These are phyloP conservation scores for Harpalus rufipes DNA, from an alignment of 2,888 invertebrate species.

Conservation along the genomic window DNA sequence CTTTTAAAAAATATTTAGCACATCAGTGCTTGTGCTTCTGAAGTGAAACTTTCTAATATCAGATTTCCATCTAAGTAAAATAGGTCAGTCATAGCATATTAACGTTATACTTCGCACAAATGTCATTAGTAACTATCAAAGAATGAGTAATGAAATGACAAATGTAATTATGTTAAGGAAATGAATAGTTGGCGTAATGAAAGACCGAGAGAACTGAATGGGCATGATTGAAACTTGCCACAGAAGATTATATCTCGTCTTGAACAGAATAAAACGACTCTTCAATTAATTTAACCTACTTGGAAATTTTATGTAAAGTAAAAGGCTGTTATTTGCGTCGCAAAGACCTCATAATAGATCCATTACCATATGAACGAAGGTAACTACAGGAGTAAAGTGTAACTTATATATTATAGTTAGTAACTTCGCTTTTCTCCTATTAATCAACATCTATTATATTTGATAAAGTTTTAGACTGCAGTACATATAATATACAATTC, in stretches of 20 bases:
- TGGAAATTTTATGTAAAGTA: constrained; percentile 33
- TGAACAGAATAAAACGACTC: constrained; percentile 12
- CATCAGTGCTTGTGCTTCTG: too few species aligned
- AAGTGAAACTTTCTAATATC: not conserved
- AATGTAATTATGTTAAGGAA: constrained; percentile 50
- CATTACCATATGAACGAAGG: not conserved
- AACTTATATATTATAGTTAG: constrained; percentile 28
- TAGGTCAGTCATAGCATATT: constrained; percentile 20
- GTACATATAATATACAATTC: constrained; percentile 10
- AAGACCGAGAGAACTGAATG: constrained; percentile 40
- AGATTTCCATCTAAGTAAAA: not conserved
- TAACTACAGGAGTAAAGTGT: not conserved
- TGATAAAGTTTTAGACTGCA: constrained; percentile 27
- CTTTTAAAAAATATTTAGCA: too few species aligned
- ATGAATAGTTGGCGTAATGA: constrained; percentile 44
- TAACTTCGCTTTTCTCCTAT: constrained; percentile 46
- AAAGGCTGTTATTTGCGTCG: constrained; percentile 19
- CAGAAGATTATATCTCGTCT: constrained; percentile 27
- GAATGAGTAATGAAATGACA: constrained; percentile 50
- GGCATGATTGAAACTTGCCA: constrained; percentile 40
- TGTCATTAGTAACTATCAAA: constrained; percentile 38
- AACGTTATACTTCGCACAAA: constrained; percentile 13
- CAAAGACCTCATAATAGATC: constrained; percentile 20
- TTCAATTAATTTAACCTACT: constrained; percentile 43
- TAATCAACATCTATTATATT: constrained; percentile 33